Conservation (phyloP, 2,888 invertebrate genomes). For the Hirtodrosophila histrioides region DNA sequence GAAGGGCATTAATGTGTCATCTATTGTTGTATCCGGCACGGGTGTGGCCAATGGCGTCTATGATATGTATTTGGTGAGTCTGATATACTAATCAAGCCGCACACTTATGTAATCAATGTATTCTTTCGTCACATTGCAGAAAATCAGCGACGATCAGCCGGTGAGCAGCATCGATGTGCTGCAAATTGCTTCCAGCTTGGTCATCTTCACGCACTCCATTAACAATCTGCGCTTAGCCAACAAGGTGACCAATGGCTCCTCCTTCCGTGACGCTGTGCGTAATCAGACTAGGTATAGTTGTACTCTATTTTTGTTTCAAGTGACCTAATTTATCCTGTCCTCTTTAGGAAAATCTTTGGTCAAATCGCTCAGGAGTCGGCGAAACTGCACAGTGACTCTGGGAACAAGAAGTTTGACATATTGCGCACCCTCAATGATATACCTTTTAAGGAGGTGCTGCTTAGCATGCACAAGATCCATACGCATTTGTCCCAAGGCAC, state of each 20-base stretch:
- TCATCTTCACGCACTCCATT: slow-evolving; percentile 79
- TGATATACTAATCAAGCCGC: neutral
- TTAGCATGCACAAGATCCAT: slow-evolving; percentile 44
- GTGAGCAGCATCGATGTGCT: slow-evolving; percentile 63
- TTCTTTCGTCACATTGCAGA: slow-evolving; percentile 32
- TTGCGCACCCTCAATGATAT: slow-evolving; percentile 81
- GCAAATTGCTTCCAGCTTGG: slow-evolving; percentile 74
- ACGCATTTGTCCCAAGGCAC: slow-evolving; percentile 48
- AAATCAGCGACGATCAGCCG: slow-evolving; percentile 69
- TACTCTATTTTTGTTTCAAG: neutral
- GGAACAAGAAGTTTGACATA: slow-evolving; percentile 65
- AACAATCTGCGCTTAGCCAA: slow-evolving; percentile 78
- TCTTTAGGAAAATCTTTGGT: slow-evolving; percentile 40
- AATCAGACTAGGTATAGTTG: slow-evolving; percentile 60
- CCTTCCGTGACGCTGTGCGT: slow-evolving; percentile 63
- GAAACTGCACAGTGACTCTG: slow-evolving; percentile 28
- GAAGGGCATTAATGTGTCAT: slow-evolving; percentile 75
- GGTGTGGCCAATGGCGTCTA: slow-evolving; percentile 73
- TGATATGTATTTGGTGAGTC: slow-evolving; percentile 67
- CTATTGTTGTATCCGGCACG: slow-evolving; percentile 74
- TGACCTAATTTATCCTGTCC: neutral
- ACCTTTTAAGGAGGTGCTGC: slow-evolving; percentile 66
- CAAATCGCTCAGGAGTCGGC: slow-evolving; percentile 50
- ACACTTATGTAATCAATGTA: neutral
- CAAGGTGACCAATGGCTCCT: slow-evolving; percentile 56